Evolutionary conservation across 2,888 invertebrate species (phyloP), one percentile per base, ranked within the genome.

Genomic region (Didymodactylos carnosus): DNA sequence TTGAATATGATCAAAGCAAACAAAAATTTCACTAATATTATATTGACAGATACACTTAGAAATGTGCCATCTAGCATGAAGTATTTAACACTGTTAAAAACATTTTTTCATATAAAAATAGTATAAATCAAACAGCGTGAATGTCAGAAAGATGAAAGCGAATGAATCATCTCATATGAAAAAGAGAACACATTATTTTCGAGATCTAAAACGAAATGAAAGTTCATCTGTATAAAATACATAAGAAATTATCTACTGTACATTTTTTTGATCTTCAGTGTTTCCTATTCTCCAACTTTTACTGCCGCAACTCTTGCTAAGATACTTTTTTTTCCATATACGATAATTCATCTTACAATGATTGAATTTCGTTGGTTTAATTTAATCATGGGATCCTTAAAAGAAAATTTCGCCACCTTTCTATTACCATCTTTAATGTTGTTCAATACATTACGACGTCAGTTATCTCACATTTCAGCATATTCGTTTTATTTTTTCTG

Each of bases 271-370:
- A 49, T 25, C 91, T 3, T 94, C 94, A 72, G 94, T 94, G 83
- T 95, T 94, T 75, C 94, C 95, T 19, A 94, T 95, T 7, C 90
- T 88, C 84, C 90, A 86, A 93, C 94, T 77, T 92, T 86, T 81
- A 94, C 92, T 80, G 92, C 91, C 0, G 92, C 92, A 39, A 94
- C 94, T 76, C 88, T 84, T 19, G 94, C 94, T 76, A 94, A 85
- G 84, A 93, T 93, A 85, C 95, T 94, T 0, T 88, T 88, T 84
- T 93, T 93, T 53, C 90, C 93, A 83, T 94, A 94, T 10, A 82
- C 82, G 77, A 83, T 83, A 43, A 83, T 43, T 19, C 81, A 80
- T 75, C 82, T 78, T 16, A 82, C 83, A 75, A 83, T 80, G 72
- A 84, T 78, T 23, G 81, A 81, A 46, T 79, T 43, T 13, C 77